Evolutionary conservation across 1,140 invertebrate genomes (phyloP), one percentile per base, ranked within the genome.

Genomic region (Rhagoletis pomonella): DNA sequence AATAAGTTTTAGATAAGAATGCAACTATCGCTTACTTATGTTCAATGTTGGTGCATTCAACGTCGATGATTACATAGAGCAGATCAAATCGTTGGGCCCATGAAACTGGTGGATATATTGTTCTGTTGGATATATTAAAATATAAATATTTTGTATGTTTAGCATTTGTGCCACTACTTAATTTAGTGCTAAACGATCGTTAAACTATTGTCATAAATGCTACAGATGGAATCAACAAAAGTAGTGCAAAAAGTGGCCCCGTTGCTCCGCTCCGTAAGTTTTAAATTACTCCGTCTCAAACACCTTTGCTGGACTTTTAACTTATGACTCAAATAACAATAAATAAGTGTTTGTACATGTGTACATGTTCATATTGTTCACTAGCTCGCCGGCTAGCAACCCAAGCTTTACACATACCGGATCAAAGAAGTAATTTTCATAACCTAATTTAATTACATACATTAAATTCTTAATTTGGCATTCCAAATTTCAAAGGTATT

Each of bases 31-130:
- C 92, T 92, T 92, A 95, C 94, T 97, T 96, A 88, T 98, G 95
- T 89, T 95, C 95, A 88, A 97, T 97, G 92, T 97, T 95, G 94
- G 97, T 96, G 93, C 97, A 97, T 95, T 98, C 97, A 89, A 99
- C 94, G 93, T 97, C 97, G 90, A 99, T 96, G 73, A 97, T 99
- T 85, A 99, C 93, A 93, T 96, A 98, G 64, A 99, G 93, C 89
- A 96, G 93, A 89, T 95, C 95, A 90, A 94, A 96, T 91, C 97
- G 95, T 93, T 99, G 98, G 29, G 98, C 98, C 98, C 98, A 99
- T 91, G 96, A 95, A 64, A 98, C 96, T 73, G 97, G 96, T 60
- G 98, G 97, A 88, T 97, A 96, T 90, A 94, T 93, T 89, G 94
- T 95, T 87, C 91, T 92, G 89, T 69, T 4, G 50, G 42, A 81